Base-by-base conservation (phyloP, 2,797 vertebrate genomes). In the Enoplosus armatus region DNA sequence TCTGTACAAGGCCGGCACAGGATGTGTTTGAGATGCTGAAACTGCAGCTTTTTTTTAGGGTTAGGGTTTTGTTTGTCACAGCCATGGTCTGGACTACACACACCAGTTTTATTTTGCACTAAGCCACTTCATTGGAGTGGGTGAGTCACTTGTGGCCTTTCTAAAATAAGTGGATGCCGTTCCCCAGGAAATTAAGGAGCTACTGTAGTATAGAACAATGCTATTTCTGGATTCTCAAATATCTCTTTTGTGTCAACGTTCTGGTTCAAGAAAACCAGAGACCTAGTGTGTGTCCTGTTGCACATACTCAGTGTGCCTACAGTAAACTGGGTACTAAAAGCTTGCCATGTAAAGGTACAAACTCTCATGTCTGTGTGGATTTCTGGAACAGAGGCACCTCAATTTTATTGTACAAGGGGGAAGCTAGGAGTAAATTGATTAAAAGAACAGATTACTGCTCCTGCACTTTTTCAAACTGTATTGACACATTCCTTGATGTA, bases 71-170 rank as follows among this genome's bases (percentile, higher is more conserved):
- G 45, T 81, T 63, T 64, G 51, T 72, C 51, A 37, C 58, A 70
- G n/a, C 4, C 29, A 6, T 1, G 26, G 18, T 45, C 27, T 43
- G 33, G 50, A 18, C 27, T 29, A 45, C n/a, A n/a, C 53, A 41
- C 24, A 79, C 22, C 43, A 41, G 20, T 53, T 68, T 41, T 12
- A 62, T 9, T 59, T 6, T 66, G 39, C 15, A 66, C 26, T 35
- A 9, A 78, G 15, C 58, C 26, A 41, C 63, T 87, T 48, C 9
- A 59, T 1, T 71, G 26, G 35, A 83, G 69, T 45, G 54, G 63
- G 18, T 54, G 64, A 87, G 51, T 80, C 73, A 82, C 72, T 69
- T 67, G 59, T 72, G 67, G 79, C 70, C 59, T 75, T 58, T 77
- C 20, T 48, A 56, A 62, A 72, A 72, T 55, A 73, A 77, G 47